These are phyloP conservation scores for Trypoxylus dichotomus DNA, from an alignment of 1,140 invertebrate species.

Conservation along the genomic window DNA sequence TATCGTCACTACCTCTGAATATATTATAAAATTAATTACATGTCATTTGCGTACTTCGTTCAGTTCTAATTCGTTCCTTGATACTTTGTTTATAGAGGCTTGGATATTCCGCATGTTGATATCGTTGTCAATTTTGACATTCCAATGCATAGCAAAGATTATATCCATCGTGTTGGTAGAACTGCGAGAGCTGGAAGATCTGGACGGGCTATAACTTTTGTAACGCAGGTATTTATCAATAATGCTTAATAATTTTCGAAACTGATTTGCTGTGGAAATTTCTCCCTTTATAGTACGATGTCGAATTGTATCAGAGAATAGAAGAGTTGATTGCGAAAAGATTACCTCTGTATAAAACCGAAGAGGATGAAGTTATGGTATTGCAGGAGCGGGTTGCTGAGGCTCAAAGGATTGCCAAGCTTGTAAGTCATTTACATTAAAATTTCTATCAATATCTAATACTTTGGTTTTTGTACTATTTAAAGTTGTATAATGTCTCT, in stretches of 20 bases:
- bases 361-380: conserved; percentile 94
- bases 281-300: conserved; percentile 78
- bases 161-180: conserved; percentile 94
- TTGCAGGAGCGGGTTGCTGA: conserved; percentile 91
- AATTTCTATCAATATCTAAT: too few relatives aligned
- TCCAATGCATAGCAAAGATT: conserved; percentile 94
- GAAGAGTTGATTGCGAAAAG: background rate
- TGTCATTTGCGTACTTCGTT: too few relatives aligned
- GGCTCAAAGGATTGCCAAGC: conserved; percentile 87
- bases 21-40: too few relatives aligned
- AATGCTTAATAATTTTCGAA: background rate
- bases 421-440: too few relatives aligned
- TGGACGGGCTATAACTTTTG: conserved; percentile 82
- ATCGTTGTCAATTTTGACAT: conserved; percentile 98
- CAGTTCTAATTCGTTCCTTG: too few relatives aligned
- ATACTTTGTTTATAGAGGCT: conserved; percentile 67
- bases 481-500: too few relatives aligned
- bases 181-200: conserved; percentile 92
- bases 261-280: background rate
- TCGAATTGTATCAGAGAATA: conserved; percentile 50
- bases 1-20: conserved; percentile 35
- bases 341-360: conserved; percentile 65
- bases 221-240: conserved; percentile 67
- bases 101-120: conserved; percentile 98
- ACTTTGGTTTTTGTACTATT: too few relatives aligned